Base-by-base conservation (phyloP, 2,113 vertebrate species). In the Nerophis ophidion region DNA sequence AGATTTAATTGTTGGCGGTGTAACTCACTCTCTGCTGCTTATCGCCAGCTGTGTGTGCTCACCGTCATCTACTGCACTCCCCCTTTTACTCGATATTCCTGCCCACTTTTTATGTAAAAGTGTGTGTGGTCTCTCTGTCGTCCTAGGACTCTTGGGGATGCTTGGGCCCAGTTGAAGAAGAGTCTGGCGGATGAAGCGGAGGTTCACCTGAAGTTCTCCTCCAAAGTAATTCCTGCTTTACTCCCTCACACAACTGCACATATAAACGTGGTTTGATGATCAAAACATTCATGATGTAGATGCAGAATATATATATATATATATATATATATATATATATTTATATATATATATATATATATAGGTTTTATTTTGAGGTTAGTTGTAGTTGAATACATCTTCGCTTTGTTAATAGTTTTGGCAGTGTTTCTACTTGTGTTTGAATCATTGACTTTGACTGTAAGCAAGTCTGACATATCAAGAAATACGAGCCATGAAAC, bases 151-250 rank as follows among this genome's bases (percentile, higher is more conserved):
- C 82, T 98, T 16, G 97, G 97, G 66, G 92, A 98, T 63, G 92
- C 95, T 1, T 99, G 97, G 97, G 89, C 90, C 45, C 96, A 98
- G 75, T 87, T 98, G 50, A 99, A 98, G 91, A 97, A 94, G 82
- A 99, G 97, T 71, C 87, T 99, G 19, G 88, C 94, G 4, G 95
- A 98, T 3, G 97, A 99, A 72, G 94, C 96, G 0, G 97, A 98
- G 65, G 97, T 99, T 84, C 97, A 99, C 78, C 89, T 98, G 57
- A 98, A 98, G 77, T 99, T 99, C 89, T 98, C 97, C 2, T 94
- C 96, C 4, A 99, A 99, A 94, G 97, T 99, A 89, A 81, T 51
- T 26, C 16, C 4, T 9, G 9, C 14, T 60, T 35, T 6, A 9
- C n/a, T 47, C 13, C 11, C 13, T 49, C 12, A 46, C 1, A 3